Evolutionary conservation across 2,888 invertebrate genomes (phyloP).

Genomic region (Cephus runcator): DNA sequence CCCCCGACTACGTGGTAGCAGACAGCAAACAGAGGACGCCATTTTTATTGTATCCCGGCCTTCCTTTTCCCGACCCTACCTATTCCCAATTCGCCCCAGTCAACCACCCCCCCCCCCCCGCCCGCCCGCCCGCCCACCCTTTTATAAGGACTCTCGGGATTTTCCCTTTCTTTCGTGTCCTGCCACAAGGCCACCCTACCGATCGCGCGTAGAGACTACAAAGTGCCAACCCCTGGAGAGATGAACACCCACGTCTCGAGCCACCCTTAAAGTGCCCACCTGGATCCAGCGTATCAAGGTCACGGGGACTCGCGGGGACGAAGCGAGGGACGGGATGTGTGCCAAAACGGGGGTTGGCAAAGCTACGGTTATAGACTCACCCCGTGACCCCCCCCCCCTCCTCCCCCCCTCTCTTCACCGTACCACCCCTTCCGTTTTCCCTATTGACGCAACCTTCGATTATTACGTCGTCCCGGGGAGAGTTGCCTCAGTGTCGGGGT

Average conservation of each 20-base stretch:
- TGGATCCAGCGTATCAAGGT: background rate
- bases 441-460: background rate
- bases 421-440: background rate
- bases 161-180: background rate
- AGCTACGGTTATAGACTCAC: background rate
- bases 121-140: fast-evolving
- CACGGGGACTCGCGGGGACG: background rate
- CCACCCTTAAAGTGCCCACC: slow-evolving; percentile 1
- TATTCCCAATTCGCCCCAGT: slow-evolving; percentile 8
- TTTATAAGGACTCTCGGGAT: background rate
- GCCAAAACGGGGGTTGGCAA: background rate
- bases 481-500: background rate
- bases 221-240: background rate
- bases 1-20: too few relatives aligned
- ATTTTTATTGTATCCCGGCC: slow-evolving; percentile 17
- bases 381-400: background rate
- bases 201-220: background rate
- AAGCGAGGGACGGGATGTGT: background rate
- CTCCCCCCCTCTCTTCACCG: background rate
- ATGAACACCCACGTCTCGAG: background rate
- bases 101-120: background rate
- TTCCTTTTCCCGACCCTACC: slow-evolving; percentile 16
- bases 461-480: background rate
- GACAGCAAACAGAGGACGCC: background rate
- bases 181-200: background rate